Evolutionary conservation across 2,113 vertebrate genomes (phyloP).

Genomic region (Bambusicola thoracicus): DNA sequence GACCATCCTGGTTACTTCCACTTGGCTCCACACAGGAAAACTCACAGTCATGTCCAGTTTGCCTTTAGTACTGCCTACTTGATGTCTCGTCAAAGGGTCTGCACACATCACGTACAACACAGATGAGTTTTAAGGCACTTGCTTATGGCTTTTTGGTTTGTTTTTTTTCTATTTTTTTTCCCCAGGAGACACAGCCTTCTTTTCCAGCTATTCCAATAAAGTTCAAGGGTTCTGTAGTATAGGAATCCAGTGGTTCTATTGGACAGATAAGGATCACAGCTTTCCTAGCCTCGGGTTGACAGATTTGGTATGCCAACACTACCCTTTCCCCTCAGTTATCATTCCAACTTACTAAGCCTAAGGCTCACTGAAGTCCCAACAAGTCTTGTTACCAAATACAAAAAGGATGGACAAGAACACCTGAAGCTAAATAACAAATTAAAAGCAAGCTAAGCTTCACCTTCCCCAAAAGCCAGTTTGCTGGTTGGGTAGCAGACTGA

Average conservation of each 20-base stretch:
- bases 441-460: not conserved
- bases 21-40: not conserved
- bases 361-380: not conserved
- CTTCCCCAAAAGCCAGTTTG: not conserved
- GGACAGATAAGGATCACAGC: not conserved
- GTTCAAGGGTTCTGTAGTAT: not conserved
- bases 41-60: rapidly evolving
- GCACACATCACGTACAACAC: not conserved
- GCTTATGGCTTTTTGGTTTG: no score
- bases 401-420: not conserved
- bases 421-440: not conserved
- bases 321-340: not conserved
- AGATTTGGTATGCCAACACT: not conserved
- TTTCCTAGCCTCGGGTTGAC: not conserved
- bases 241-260: not conserved
- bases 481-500: not conserved
- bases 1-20: not conserved
- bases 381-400: not conserved
- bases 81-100: not conserved
- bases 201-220: not conserved
- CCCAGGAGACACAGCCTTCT: not conserved
- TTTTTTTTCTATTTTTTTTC: no score
- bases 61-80: rapidly evolving
- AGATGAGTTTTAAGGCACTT: not conserved
- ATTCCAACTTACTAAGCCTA: not conserved